Evolutionary conservation across 2,888 invertebrate genomes (phyloP).

Genomic region (Flexamia atlantica): DNA sequence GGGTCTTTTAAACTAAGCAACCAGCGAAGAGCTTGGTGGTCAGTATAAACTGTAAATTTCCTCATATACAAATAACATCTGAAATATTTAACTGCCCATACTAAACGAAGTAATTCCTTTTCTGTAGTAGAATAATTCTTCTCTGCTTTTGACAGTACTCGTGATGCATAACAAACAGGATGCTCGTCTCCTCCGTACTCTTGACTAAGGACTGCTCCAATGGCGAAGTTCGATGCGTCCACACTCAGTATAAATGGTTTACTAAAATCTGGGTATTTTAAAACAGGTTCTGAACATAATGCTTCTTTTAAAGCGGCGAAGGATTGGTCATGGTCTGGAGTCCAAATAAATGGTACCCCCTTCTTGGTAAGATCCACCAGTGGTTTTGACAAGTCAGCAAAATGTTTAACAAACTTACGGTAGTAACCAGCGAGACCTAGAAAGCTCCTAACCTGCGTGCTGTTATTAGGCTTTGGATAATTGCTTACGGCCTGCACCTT

Average conservation of each 20-base stretch:
- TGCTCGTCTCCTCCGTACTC: constrained; percentile 70
- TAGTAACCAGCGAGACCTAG: constrained; percentile 5
- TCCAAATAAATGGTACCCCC: constrained; percentile 1
- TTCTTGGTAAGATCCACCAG: constrained; percentile 12
- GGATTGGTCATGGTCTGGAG: background rate
- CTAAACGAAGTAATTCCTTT: constrained; percentile 71
- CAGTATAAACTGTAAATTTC: constrained; percentile 64
- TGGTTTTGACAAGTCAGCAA: background rate
- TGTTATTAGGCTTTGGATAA: constrained; percentile 2
- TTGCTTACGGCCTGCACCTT: too few species aligned
- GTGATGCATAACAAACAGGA: constrained; percentile 72
- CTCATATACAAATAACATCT: constrained; percentile 68
- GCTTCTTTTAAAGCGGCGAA: constrained; percentile 42
- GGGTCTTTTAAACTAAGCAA: constrained; percentile 64
- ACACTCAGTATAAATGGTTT: constrained; percentile 66
- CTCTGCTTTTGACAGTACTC: constrained; percentile 71
- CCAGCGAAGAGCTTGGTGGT: constrained; percentile 66
- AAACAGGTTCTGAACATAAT: constrained; percentile 36
- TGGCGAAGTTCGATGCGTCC: constrained; percentile 71
- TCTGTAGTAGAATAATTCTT: constrained; percentile 70
- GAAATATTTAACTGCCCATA: constrained; percentile 71
- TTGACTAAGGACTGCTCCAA: constrained; percentile 70
- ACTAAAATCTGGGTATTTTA: constrained; percentile 62
- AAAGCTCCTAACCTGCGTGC: background rate
- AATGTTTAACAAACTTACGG: background rate